Base-by-base conservation (phyloP, 1,140 invertebrate genomes). In the Saccostrea glomerata region DNA sequence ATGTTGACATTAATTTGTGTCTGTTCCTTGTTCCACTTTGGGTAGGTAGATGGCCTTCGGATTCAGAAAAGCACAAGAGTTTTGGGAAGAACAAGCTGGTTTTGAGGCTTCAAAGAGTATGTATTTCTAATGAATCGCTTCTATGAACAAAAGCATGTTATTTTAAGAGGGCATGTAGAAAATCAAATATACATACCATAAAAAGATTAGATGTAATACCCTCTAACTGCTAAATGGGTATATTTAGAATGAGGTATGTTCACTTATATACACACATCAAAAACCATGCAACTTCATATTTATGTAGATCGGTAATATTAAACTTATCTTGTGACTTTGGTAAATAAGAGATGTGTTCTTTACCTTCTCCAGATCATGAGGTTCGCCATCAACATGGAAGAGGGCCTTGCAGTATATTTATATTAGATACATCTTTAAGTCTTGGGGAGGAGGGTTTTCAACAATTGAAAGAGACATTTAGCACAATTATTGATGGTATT, bases 371-470 rank as follows among this genome's bases (percentile, higher is more conserved):
- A 77, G 70, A 77, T 17, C 3, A 0, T 77, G 2, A 12, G 36
- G 11, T 36, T 4, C 70, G 70, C 6, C 25, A 77, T 77, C 70
- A 77, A 30, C 70, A 77, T 36, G 70, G 70, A 30, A 77, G 9
- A 77, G 70, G 70, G 2, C 70, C 70, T 4, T 77, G 70, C 25
- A 77, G 30, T 77, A 12, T 77, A 23, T 77, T 77, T 36, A 77
- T 77, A 30, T 77, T 77, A 30, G 70, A 77, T 30, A 77, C 70
- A 77, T 77, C 70, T 0, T 77, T 25, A 15, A 77, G 70, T 77
- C 23, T 77, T 36, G 70, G 70, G 70, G 70, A 77, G 25, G 70
- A 77, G 9, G 70, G 70, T 36, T 77, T 77, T 25, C 23, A 9
- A 36, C 70, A 77, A 30, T 40, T 77, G 70, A 73, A 73, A 30